A percentile compares a stretch with the other conserved stretches of the same genome.
These are phyloP conservation scores for Cyclopterus lumpus DNA, from an alignment of 2,797 vertebrate species.

Conservation along the genomic window DNA sequence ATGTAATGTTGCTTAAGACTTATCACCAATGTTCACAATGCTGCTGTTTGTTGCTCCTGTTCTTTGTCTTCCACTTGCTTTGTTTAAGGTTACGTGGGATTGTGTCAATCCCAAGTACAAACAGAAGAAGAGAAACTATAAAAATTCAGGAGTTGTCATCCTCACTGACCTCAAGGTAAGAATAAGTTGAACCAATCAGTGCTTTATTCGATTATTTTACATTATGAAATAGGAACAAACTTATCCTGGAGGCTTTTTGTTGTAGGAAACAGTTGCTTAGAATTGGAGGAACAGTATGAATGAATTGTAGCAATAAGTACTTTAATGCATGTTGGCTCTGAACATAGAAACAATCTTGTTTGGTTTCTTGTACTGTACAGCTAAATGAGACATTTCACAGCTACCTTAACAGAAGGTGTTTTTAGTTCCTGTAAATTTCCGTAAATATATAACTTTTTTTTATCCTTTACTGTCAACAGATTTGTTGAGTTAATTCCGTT, in stretches of 20 bases:
- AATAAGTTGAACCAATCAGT: conserved; percentile 2
- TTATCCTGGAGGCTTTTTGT: neutral
- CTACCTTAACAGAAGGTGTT: neutral
- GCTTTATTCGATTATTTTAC: conserved; percentile 1
- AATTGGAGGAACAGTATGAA: neutral
- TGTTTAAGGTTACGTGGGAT: conserved; percentile 92
- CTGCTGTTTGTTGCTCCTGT: conserved; percentile 24
- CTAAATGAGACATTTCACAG: neutral
- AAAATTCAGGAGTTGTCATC: conserved; percentile 94
- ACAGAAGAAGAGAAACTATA: conserved; percentile 94
- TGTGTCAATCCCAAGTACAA: conserved; percentile 97
- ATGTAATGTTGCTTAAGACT: conserved; percentile 31
- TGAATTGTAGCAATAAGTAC: neutral
- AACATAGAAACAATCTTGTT: neutral
- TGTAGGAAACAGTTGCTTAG: neutral
- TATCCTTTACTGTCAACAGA: conserved; percentile 28
- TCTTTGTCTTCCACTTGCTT: conserved; percentile 27
- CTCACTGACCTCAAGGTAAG: conserved; percentile 92
- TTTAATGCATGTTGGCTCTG: neutral
- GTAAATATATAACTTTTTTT: conserved; percentile 8
- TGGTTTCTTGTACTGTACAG: conserved; percentile 6
- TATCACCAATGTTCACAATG: conserved; percentile 15
- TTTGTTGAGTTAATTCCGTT: conserved; percentile 44
- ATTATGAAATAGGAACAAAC: neutral
- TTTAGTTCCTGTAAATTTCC: conserved; percentile 11